Evolutionary conservation across 1,140 invertebrate genomes (phyloP).

Genomic region (Trichogramma pretiosum): DNA sequence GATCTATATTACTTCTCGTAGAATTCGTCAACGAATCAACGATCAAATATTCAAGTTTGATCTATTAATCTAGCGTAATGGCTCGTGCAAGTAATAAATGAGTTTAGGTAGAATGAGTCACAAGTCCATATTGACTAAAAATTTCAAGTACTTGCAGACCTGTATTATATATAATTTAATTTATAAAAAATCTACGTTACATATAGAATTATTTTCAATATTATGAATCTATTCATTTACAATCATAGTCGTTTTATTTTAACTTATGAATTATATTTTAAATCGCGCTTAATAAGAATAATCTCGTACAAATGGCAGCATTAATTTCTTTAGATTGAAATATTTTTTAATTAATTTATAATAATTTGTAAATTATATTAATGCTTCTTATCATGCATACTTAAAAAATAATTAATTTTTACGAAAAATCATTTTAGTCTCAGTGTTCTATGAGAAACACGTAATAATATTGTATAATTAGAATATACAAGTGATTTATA

Average conservation of each 20-base stretch:
- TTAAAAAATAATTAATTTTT: constrained; percentile 16
- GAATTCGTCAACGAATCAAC: too few species aligned
- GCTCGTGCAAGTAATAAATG: too few species aligned
- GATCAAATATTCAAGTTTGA: too few species aligned
- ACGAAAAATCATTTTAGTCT: constrained; percentile 10
- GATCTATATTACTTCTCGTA: too few species aligned
- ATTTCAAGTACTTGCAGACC: constrained; percentile 4
- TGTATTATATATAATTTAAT: constrained; percentile 17
- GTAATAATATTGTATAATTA: constrained; percentile 13
- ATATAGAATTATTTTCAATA: too few species aligned
- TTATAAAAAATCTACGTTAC: constrained; percentile 16
- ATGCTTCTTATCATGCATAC: constrained; percentile 9
- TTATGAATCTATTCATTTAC: too few species aligned
- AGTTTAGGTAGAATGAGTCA: too few species aligned
- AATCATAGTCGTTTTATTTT: too few species aligned
- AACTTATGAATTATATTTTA: constrained; percentile 7
- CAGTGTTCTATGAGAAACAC: constrained; percentile 12
- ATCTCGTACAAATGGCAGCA: constrained; percentile 19
- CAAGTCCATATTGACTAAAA: too few species aligned
- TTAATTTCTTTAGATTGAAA: constrained; percentile 13
- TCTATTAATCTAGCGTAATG: too few species aligned
- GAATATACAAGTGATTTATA: constrained; percentile 13
- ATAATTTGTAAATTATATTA: not conserved
- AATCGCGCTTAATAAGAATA: constrained; percentile 11
- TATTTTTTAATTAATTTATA: too few species aligned